These are phyloP conservation scores for Stenodera caucasica DNA, from an alignment of 2,888 invertebrate species.

Conservation along the genomic window DNA sequence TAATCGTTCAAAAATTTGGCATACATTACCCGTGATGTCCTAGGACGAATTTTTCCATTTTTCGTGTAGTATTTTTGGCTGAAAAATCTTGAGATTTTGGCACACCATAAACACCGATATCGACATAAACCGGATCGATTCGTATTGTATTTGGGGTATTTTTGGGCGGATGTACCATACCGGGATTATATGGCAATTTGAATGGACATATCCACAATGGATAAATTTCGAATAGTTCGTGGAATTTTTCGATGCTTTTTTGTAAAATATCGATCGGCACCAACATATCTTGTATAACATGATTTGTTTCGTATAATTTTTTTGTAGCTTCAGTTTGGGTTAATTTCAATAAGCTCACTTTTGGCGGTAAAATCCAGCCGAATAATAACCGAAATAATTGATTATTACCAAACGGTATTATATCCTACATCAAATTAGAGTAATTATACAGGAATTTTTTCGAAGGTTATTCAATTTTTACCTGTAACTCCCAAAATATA, in stretches of 20 bases:
- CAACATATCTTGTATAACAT: constrained; percentile 81
- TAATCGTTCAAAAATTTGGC: neutral
- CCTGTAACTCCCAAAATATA: constrained; percentile 83
- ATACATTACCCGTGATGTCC: constrained; percentile 62
- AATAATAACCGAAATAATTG: constrained; percentile 69
- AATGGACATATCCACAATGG: constrained; percentile 86
- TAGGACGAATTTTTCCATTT: constrained; percentile 71
- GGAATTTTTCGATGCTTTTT: constrained; percentile 65
- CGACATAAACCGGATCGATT: constrained; percentile 66
- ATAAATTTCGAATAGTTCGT: constrained; percentile 68
- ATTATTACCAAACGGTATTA: constrained; percentile 81
- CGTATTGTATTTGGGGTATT: constrained; percentile 36
- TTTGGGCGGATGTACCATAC: constrained; percentile 65
- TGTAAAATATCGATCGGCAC: constrained; percentile 68
- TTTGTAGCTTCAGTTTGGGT: constrained; percentile 72
- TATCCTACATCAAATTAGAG: constrained; percentile 73
- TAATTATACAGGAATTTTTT: neutral
- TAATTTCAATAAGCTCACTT: constrained; percentile 76
- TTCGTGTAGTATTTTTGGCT: constrained; percentile 66
- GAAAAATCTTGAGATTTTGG: constrained; percentile 66
- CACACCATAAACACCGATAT: constrained; percentile 80
- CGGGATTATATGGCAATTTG: constrained; percentile 68
- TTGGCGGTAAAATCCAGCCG: constrained; percentile 84
- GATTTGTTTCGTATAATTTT: constrained; percentile 73
- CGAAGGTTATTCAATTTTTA: constrained; percentile 45